Evolutionary conservation across 2,113 vertebrate genomes (phyloP), one percentile per base, ranked within the genome.

Genomic region (Seriola aureovittata): DNA sequence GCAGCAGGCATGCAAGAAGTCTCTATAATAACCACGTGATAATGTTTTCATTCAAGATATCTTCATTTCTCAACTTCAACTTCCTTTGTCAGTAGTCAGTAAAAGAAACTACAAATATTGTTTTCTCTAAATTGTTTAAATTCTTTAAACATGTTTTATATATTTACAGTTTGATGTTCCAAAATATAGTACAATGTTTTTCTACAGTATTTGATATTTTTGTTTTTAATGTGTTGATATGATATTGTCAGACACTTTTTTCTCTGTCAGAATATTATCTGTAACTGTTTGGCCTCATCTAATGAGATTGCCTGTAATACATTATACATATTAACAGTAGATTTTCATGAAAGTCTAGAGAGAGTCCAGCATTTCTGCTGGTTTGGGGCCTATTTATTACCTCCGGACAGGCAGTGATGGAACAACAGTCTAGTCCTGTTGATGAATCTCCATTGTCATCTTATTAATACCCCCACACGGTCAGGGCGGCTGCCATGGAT

Each of bases 361-460:
- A 77, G 48, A 75, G 79, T 82, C 65, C 68, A 69, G 34, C 19
- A 59, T 82, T 63, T 88, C 58, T 89, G 67, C 60, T 23, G 63
- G 54, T 75, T 74, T 52, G 69, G 63, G 62, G 82, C 65, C 78
- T 85, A 85, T 92, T 89, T 89, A 89, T 93, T 91, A 81, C 81
- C 67, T 65, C 70, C 84, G 72, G 77, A 80, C 46, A 85, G 80
- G 68, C 88, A 82, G 80, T 90, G 89, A 92, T 92, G 82, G 86
- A 94, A 91, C 89, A 93, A 87, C 76, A 89, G 64, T 75, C 90
- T 75, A 72, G 84, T 77, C 74, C 72, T 78, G 68, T 75, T 92
- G 92, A 95, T 94, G 86, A 91, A 93, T 93, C 86, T 92, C 85
- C 92, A 88, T 89, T 82, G 90, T 93, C 92, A 94, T 90, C 80